These are phyloP conservation scores for Arizona elegans DNA, from an alignment of 2,113 vertebrate genomes.

Conservation along the genomic window DNA sequence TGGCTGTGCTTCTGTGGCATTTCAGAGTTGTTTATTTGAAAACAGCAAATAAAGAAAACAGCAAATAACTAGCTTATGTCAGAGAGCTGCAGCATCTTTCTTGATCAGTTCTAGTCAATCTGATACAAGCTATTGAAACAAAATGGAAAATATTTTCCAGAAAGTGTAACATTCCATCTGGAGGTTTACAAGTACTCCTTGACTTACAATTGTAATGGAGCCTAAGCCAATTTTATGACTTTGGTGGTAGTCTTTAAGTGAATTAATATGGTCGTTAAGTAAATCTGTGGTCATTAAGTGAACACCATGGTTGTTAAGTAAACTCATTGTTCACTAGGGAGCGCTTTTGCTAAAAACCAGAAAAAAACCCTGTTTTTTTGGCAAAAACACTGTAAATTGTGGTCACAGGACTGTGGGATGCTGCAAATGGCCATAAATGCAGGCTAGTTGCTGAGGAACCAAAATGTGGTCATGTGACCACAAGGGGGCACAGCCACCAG, in stretches of 20 bases:
- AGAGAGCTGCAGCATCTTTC: neutral
- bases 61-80: neutral
- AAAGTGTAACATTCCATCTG: neutral
- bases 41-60: neutral
- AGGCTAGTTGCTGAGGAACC: neutral
- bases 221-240: neutral
- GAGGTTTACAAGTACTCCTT: neutral
- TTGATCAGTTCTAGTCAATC: neutral
- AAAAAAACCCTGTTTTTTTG: neutral
- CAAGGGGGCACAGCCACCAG: neutral
- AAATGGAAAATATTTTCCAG: neutral
- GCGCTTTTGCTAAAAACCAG: neutral
- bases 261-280: neutral
- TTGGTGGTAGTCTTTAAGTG: neutral
- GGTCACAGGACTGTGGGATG: neutral
- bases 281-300: neutral
- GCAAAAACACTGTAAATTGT: neutral
- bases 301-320: neutral
- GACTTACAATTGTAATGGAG: neutral
- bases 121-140: neutral
- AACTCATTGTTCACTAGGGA: neutral
- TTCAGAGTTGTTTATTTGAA: neutral
- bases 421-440: neutral
- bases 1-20: neutral
- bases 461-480: neutral